Evolutionary conservation across 2,797 vertebrate species (phyloP), one percentile per base, ranked within the genome.

Genomic region (Aldrovandia affinis): DNA sequence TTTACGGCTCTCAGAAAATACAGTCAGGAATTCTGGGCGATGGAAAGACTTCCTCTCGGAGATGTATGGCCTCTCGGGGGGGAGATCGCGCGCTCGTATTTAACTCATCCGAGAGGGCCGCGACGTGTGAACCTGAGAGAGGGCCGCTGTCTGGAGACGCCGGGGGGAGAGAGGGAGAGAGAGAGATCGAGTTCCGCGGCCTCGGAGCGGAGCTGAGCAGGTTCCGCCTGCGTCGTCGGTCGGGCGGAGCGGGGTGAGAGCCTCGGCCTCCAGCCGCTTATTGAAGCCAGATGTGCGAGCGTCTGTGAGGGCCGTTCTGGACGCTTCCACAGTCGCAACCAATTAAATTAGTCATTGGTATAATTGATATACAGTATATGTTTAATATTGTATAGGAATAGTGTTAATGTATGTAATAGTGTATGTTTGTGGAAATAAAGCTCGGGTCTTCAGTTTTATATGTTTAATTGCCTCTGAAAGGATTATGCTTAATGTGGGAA

Each of bases 1-100:
- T 85, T 85, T 81, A 77, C 36, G 22, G 39, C 68, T 77, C 81
- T 63, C 80, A 81, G 73, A 85, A 81, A 85, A 85, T 81, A 81
- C 80, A 42, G 80, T 81, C 80, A 85, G 84, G 84, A 85, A 81
- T 81, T 85, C 55, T 77, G 36, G 30, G 78, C 57, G 54, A 81
- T 81, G 84, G 47, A 75, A 50, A 81, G 54, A 75, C 65, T 80
- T 84, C 83, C 83, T 84, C 36, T 33, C 83, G 12, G 61, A 81
- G 83, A 59, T 18, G 42, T 39, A 81, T 80, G 52, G 65, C 28
- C 12, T 81, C 84, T 28, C 68, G 7, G 5, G 80, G 47, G 68
- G 47, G 36, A 7, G 7, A 73, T n/a, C 18, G 44, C 52, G 79
- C 9, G 70, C 44, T 44, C n/a, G 52, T 61, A 77, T 81, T 81